A percentile compares a stretch with the other conserved stretches of the same genome.
These are phyloP conservation scores for Percina caprodes DNA, from an alignment of 2,113 vertebrate species.

Conservation along the genomic window DNA sequence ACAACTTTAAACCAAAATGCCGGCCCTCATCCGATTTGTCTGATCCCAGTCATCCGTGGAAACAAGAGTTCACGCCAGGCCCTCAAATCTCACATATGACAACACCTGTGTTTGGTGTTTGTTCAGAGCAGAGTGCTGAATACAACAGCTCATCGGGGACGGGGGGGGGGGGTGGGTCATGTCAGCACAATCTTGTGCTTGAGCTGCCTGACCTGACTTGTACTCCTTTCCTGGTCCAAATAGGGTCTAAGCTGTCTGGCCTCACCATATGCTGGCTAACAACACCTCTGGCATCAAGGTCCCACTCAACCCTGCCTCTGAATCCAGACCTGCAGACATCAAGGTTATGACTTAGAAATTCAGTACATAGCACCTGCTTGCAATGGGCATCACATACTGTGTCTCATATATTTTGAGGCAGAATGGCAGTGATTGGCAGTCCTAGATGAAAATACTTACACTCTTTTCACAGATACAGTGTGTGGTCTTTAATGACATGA, in stretches of 20 bases:
- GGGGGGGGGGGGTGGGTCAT: slow-evolving; percentile 50
- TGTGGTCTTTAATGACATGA: background rate
- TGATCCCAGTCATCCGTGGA: slow-evolving; percentile 51
- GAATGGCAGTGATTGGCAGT: background rate
- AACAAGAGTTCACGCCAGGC: slow-evolving; percentile 55
- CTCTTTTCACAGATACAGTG: background rate
- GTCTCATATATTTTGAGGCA: background rate
- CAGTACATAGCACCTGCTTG: background rate
- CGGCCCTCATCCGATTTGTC: slow-evolving; percentile 65
- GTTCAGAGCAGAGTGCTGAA: slow-evolving; percentile 17
- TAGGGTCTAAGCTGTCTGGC: slow-evolving; percentile 79
- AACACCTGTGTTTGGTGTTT: slow-evolving; percentile 3
- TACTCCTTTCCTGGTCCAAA: slow-evolving; percentile 64
- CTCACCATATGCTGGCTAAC: slow-evolving; percentile 72
- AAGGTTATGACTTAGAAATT: slow-evolving; percentile 1
- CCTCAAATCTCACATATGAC: slow-evolving; percentile 27
- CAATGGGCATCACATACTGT: background rate
- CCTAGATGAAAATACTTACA: background rate
- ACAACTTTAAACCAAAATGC: slow-evolving; percentile 38
- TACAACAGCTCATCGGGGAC: background rate
- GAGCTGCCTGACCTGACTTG: slow-evolving; percentile 72
- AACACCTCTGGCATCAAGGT: slow-evolving; percentile 36
- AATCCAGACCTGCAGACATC: slow-evolving; percentile 10
- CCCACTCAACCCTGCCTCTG: slow-evolving; percentile 25
- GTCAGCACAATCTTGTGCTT: slow-evolving; percentile 70